A percentile compares a stretch with the other conserved stretches of the same genome.
Evolutionary conservation across 1,140 invertebrate genomes (phyloP).

Genomic region (Papilio glaucus): DNA sequence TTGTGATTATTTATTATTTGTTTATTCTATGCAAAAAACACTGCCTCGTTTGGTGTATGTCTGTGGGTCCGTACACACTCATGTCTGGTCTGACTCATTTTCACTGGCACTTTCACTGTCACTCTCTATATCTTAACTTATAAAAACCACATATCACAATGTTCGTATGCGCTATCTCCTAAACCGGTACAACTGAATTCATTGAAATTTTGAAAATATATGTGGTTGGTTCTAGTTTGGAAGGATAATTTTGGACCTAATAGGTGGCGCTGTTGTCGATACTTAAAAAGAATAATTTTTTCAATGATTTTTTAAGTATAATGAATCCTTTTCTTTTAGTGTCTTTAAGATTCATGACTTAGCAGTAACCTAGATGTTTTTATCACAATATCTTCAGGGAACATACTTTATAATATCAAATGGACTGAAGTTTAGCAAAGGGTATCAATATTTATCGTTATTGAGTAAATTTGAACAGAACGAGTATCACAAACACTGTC

Average conservation of each 20-base stretch:
- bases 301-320: no score
- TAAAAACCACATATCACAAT: neutral
- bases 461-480: neutral
- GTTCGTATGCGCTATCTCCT: neutral
- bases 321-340: no score
- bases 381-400: no score
- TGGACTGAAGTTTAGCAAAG: no score
- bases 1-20: neutral
- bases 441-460: neutral
- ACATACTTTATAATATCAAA: no score
- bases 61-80: neutral
- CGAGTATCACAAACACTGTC: neutral
- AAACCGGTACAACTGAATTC: neutral
- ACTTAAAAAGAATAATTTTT: no score
- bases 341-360: no score
- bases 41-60: neutral
- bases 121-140: neutral
- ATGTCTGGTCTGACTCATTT: neutral
- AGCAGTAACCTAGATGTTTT: no score
- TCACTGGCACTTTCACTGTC: constrained; percentile 15
- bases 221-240: no score
- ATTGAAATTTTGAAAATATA: no score
- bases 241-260: no score
- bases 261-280: no score
- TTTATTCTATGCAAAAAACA: neutral